A percentile compares a stretch with the other conserved stretches of the same genome.
Conservation (phyloP, 1,140 invertebrate species). For the Diabrotica undecimpunctata region DNA sequence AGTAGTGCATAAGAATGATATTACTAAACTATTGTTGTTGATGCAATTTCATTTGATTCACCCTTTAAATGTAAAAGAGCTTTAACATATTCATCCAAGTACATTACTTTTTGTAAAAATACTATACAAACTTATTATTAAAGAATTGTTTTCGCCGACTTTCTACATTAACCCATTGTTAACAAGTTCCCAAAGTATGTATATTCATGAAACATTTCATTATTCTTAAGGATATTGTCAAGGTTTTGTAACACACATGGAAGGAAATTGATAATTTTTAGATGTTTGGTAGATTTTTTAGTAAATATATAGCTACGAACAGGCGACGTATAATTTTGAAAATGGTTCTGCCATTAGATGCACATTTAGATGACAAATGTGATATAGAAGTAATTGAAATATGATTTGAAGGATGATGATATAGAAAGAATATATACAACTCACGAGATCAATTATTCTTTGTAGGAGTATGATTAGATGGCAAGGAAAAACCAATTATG, state of each 20-base stretch:
- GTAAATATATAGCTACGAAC: slow-evolving; percentile 5
- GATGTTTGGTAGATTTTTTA: slow-evolving; percentile 12
- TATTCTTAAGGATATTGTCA: slow-evolving; percentile 23
- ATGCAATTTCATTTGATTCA: too few species aligned
- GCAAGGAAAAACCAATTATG: background rate
- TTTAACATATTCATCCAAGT: too few species aligned
- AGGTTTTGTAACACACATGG: slow-evolving; percentile 16
- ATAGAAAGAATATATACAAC: background rate
- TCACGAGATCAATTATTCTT: background rate
- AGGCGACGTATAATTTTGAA: background rate
- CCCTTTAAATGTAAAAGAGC: too few species aligned
- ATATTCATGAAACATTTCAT: slow-evolving; percentile 19
- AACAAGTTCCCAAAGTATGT: slow-evolving; percentile 18
- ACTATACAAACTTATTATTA: background rate
- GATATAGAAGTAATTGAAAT: background rate
- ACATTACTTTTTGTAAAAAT: background rate
- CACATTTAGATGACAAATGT: background rate
- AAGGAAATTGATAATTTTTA: slow-evolving; percentile 21
- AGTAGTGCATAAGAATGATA: too few species aligned
- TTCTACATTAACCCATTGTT: slow-evolving; percentile 18
- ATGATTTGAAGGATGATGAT: background rate
- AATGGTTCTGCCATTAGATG: background rate
- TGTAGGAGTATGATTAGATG: background rate
- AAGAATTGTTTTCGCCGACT: background rate
- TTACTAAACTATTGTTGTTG: too few species aligned